Conservation (phyloP, 2,113 vertebrate species). For the Dicaeum eximium region DNA sequence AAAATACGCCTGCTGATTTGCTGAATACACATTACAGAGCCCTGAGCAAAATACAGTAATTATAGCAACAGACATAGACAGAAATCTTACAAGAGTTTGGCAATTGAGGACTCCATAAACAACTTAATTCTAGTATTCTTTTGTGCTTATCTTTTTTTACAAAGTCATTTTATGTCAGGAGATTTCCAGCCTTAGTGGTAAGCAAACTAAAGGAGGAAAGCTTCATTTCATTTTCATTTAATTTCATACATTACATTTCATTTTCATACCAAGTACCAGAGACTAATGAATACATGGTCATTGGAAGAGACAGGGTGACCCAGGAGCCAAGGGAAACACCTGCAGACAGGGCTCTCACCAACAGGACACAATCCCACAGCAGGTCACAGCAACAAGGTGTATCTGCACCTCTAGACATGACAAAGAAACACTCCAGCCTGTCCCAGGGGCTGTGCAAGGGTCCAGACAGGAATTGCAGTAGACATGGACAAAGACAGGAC, state of each 20-base stretch:
- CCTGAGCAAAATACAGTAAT: not conserved
- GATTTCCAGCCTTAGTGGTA: not conserved
- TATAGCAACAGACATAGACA: not conserved
- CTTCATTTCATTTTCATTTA: too few relatives aligned
- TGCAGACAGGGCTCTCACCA: not conserved
- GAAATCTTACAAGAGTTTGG: not conserved
- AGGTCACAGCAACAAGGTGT: not conserved
- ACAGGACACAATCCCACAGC: not conserved
- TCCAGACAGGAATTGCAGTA: not conserved
- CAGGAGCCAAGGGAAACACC: not conserved
- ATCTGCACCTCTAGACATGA: too few relatives aligned
- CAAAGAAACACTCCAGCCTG: not conserved
- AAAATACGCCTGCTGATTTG: not conserved
- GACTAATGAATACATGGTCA: not conserved
- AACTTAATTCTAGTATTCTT: not conserved
- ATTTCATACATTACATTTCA: too few relatives aligned
- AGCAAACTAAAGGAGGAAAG: not conserved
- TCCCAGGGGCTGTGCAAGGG: not conserved
- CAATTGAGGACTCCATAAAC: not conserved
- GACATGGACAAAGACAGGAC: not conserved
- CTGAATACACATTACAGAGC: fast-evolving
- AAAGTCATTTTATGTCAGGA: not conserved
- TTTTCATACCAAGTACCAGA: not conserved
- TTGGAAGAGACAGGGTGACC: not conserved
- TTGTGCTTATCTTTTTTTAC: not conserved